Conservation (phyloP, 2,113 vertebrate species). For the Ctenodactylus gundi region DNA sequence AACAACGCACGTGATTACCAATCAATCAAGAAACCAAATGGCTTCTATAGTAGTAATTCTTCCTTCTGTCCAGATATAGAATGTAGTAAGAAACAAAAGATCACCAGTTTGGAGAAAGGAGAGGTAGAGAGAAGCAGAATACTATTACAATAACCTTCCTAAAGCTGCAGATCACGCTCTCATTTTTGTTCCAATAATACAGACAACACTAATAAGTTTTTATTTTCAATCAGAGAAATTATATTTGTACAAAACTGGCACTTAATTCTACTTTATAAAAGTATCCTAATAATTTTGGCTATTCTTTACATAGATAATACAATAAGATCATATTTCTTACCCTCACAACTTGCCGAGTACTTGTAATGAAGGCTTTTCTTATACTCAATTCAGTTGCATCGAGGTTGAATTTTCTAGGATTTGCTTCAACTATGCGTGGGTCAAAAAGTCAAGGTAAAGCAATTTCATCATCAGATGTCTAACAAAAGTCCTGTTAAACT, state of each 20-base stretch:
- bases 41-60: conserved; percentile 31
- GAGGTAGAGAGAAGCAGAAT: background rate
- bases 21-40: conserved; percentile 42
- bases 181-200: background rate
- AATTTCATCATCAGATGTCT: background rate
- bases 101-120: background rate
- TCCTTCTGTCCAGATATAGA: conserved; percentile 33
- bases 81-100: background rate
- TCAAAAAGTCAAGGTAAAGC: conserved; percentile 82
- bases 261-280: conserved; percentile 26
- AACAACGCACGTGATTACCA: conserved; percentile 42
- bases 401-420: conserved; percentile 98
- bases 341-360: conserved; percentile 93
- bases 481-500: background rate
- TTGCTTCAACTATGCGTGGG: conserved; percentile 96
- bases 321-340: conserved; percentile 79
- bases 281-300: background rate
- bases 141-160: background rate
- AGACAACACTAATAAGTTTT: background rate
- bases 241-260: background rate
- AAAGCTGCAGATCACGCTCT: background rate
- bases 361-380: conserved; percentile 96
- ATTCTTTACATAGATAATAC: background rate
- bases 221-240: background rate
- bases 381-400: conserved; percentile 91